Evolutionary conservation across 1,140 invertebrate genomes (phyloP).

Genomic region (Parasteatoda tepidariorum): DNA sequence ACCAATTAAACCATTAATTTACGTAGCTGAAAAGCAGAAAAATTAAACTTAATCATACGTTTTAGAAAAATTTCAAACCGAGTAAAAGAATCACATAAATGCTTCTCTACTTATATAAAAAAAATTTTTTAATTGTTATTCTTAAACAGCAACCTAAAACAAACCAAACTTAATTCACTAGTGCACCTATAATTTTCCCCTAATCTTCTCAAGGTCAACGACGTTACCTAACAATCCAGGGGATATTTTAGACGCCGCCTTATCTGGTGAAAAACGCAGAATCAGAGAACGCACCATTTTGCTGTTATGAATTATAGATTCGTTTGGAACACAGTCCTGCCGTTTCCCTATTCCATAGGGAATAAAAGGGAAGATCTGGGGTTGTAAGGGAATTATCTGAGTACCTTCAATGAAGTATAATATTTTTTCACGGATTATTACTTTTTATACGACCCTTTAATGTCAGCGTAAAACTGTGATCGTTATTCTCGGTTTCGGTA

Average conservation of each 20-base stretch:
- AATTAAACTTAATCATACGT: too few relatives aligned
- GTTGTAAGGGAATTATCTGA: constrained; percentile 6
- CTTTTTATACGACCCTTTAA: constrained; percentile 23
- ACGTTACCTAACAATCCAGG: not conserved
- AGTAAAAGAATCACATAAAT: too few relatives aligned
- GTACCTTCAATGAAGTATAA: not conserved
- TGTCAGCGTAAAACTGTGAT: not conserved
- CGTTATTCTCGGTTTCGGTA: not conserved
- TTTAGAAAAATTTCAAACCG: too few relatives aligned
- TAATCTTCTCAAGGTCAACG: constrained; percentile 22
- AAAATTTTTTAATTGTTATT: too few relatives aligned
- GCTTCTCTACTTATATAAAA: too few relatives aligned
- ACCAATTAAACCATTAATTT: too few relatives aligned
- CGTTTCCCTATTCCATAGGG: not conserved
- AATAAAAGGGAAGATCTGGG: not conserved
- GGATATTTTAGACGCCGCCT: constrained; percentile 4
- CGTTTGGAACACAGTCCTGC: not conserved
- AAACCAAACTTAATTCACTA: too few relatives aligned
- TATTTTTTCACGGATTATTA: constrained; percentile 50
- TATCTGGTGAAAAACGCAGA: constrained; percentile 28
- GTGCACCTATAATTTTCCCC: too few relatives aligned
- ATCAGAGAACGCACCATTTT: constrained; percentile 18
- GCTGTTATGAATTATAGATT: constrained; percentile 41
- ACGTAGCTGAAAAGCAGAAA: too few relatives aligned
- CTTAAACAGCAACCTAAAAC: too few relatives aligned